Base-by-base conservation (phyloP, 2,113 vertebrate genomes). In the Cinclus mexicanus region DNA sequence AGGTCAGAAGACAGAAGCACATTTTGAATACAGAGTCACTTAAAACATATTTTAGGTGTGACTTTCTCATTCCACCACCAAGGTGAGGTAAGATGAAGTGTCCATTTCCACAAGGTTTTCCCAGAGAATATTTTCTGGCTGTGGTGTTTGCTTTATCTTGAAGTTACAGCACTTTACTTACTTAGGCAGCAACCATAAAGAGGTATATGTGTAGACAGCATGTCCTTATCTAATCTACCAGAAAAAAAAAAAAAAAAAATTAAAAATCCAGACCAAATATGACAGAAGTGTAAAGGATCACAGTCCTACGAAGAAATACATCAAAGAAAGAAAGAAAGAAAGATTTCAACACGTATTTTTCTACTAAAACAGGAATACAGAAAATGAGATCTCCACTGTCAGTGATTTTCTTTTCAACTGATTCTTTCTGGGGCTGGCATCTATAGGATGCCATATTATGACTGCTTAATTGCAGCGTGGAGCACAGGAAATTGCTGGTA, bases 381-480 rank as follows among this genome's bases (percentile, higher is more conserved):
- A 71, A 69, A 92, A 89, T 76, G 55, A 90, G 77, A 86, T 95
- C 63, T 90, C 57, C 67, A 80, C 68, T 90, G 75, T 77, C 53
- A 94, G 67, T 90, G 83, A 94, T 90, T 95, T 78, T 81, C 59
- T 94, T 89, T 94, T 77, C 78, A 96, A 93, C 55, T 59, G 57
- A 89, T 93, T 96, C 39, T 97, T 96, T 96, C 61, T 80, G 50
- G 59, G 72, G n/a, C 87, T 94, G 94, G 87, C 53, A 76, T 96
- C 91, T 88, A 72, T 46, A 74, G 85, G 82, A 81, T 97, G 87
- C 94, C 56, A 44, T 96, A 96, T 94, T 97, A 94, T 98, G 96
- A 97, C 93, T 95, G 77, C 84, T 97, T 98, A 98, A 96, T 95
- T 98, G 94, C 85, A 93, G 14, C 67, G 2, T 84, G 78, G 89